Evolutionary conservation across 2,888 invertebrate species (phyloP).

Genomic region (Schrankia costaestrigalis): DNA sequence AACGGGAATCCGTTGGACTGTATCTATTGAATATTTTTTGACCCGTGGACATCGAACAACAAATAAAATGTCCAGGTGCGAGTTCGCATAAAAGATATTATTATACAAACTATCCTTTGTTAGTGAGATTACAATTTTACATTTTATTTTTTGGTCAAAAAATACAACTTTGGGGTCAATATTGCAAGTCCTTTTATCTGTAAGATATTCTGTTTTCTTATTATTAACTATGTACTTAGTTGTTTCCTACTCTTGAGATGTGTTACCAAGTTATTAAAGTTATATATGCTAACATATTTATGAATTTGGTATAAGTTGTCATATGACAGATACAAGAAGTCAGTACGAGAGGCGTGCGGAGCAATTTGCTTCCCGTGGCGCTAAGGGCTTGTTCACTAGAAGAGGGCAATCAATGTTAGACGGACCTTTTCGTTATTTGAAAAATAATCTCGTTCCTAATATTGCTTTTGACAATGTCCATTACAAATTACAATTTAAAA

Average conservation of each 20-base stretch:
- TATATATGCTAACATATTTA: too few species aligned
- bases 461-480: too few species aligned
- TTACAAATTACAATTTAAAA: too few species aligned
- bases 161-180: constrained; percentile 25
- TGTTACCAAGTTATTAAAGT: too few species aligned
- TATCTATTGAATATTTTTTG: constrained; percentile 70
- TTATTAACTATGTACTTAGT: too few species aligned
- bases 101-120: constrained; percentile 41
- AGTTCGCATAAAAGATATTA: constrained; percentile 57
- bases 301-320: too few species aligned
- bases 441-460: too few species aligned
- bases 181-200: too few species aligned
- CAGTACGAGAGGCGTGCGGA: constrained; percentile 40
- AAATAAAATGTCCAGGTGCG: constrained; percentile 71
- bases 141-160: constrained; percentile 29
- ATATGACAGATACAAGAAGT: constrained; percentile 15
- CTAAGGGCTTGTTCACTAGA: constrained; percentile 45
- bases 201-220: too few species aligned
- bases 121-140: constrained; percentile 32
- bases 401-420: background rate
- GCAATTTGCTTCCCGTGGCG: constrained; percentile 69
- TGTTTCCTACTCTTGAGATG: too few species aligned
- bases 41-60: constrained; percentile 67
- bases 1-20: constrained; percentile 67
- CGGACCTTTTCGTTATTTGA: too few species aligned